A percentile compares a stretch with the other conserved stretches of the same genome.
Evolutionary conservation across 2,797 vertebrate species (phyloP).

Genomic region (Enteromius afrohamiltoni): DNA sequence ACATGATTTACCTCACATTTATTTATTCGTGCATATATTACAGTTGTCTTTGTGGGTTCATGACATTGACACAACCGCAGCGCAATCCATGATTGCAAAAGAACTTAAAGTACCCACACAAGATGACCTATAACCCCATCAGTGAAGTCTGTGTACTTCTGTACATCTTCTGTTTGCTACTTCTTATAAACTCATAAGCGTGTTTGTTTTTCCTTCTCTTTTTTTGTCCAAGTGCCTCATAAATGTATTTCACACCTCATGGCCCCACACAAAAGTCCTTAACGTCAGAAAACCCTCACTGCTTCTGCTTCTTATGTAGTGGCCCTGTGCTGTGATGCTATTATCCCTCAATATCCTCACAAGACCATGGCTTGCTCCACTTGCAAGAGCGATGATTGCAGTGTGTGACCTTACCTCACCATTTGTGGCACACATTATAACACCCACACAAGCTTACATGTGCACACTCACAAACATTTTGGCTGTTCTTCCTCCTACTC

Average conservation of each 20-base stretch:
- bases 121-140: neutral
- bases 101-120: neutral
- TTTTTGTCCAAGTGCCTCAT: neutral
- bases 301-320: slow-evolving; percentile 16
- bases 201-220: neutral
- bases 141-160: neutral
- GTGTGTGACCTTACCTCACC: slow-evolving; percentile 28
- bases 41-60: neutral
- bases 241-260: neutral
- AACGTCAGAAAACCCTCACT: neutral
- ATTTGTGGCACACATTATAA: slow-evolving; percentile 36
- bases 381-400: slow-evolving; percentile 22
- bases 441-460: slow-evolving; percentile 9
- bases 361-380: neutral
- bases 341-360: slow-evolving; percentile 10
- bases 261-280: neutral
- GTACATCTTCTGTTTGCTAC: neutral
- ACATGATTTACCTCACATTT: no score
- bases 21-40: neutral
- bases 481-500: neutral
- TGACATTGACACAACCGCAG: neutral
- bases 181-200: neutral
- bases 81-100: neutral
- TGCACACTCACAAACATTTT: slow-evolving; percentile 9
- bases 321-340: neutral